Percentiles rank a stretch among this genome's conserved stretches.
phyloP scores from a whole-genome alignment of 2,113 vertebrate genomes.

The Myxocyprinus asiaticus region DNA sequence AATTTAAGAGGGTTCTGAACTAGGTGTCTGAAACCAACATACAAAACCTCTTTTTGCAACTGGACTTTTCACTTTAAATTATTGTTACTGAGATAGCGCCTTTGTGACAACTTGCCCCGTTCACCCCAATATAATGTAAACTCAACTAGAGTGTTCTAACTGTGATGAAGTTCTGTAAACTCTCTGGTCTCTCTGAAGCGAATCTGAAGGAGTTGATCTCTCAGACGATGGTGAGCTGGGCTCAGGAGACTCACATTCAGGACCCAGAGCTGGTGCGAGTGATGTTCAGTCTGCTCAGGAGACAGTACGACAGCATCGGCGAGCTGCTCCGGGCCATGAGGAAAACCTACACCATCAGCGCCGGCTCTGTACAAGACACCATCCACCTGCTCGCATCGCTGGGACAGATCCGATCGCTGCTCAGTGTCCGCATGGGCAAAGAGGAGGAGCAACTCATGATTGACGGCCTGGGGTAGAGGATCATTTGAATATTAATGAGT shows the following conservation, averaged over 20 bases:
- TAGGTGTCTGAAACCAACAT: too few species aligned
- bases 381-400: slow-evolving; percentile 90
- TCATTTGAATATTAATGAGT: not conserved
- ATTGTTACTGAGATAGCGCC: too few species aligned
- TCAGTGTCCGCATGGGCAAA: slow-evolving; percentile 96
- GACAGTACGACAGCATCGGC: slow-evolving; percentile 96
- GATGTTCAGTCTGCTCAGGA: slow-evolving; percentile 93
- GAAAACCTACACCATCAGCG: slow-evolving; percentile 95
- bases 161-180: too few species aligned
- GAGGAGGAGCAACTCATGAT: slow-evolving; percentile 99
- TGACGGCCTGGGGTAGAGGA: slow-evolving; percentile 88
- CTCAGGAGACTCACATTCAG: slow-evolving; percentile 94
- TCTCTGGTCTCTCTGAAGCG: slow-evolving; percentile 67
- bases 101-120: too few species aligned
- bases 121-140: too few species aligned
- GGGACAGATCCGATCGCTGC: slow-evolving; percentile 94
- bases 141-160: too few species aligned
- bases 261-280: slow-evolving; percentile 91
- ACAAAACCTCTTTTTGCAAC: too few species aligned
- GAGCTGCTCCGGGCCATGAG: slow-evolving; percentile 91
- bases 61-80: too few species aligned
- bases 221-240: slow-evolving; percentile 96
- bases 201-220: slow-evolving; percentile 95
- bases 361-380: slow-evolving; percentile 89
- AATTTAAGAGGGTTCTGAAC: too few species aligned